Evolutionary conservation across 2,113 vertebrate species (phyloP).

Genomic region (Stigmatopora argus): DNA sequence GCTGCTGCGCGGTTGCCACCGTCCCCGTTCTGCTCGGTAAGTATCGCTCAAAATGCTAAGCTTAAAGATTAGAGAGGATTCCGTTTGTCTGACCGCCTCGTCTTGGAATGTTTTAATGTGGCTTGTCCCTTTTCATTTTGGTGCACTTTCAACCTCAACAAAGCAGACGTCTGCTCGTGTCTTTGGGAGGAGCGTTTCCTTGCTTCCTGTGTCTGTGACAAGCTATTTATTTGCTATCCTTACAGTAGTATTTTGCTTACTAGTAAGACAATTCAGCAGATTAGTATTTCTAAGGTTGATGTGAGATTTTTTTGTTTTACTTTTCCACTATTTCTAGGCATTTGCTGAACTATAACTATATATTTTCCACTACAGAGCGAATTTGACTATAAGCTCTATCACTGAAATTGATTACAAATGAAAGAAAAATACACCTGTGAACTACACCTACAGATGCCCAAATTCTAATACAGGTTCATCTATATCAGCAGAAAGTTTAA

Average conservation of each 20-base stretch:
- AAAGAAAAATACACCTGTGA: too few relatives aligned
- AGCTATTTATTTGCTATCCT: neutral
- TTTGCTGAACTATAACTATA: too few relatives aligned
- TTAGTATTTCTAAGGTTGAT: too few relatives aligned
- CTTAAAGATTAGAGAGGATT: constrained; percentile 45
- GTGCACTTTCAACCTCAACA: constrained; percentile 35
- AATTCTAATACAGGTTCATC: too few relatives aligned
- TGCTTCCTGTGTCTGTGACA: constrained; percentile 18
- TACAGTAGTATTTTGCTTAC: neutral
- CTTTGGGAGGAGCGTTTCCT: constrained; percentile 49
- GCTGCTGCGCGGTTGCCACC: constrained; percentile 65
- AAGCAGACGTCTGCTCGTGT: constrained; percentile 41
- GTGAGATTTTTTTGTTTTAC: too few relatives aligned
- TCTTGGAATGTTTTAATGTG: constrained; percentile 55
- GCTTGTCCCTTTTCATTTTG: constrained; percentile 56
- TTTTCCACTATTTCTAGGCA: too few relatives aligned
- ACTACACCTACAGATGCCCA: too few relatives aligned
- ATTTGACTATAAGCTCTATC: too few relatives aligned
- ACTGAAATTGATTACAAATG: too few relatives aligned
- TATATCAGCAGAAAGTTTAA: too few relatives aligned
- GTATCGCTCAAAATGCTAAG: constrained; percentile 24
- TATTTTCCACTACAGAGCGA: too few relatives aligned
- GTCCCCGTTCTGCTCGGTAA: constrained; percentile 70
- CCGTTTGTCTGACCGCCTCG: constrained; percentile 50
- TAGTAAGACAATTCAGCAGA: too few relatives aligned